phyloP scores from a whole-genome alignment of 2,113 vertebrate species.

The Enhydra lutris region DNA sequence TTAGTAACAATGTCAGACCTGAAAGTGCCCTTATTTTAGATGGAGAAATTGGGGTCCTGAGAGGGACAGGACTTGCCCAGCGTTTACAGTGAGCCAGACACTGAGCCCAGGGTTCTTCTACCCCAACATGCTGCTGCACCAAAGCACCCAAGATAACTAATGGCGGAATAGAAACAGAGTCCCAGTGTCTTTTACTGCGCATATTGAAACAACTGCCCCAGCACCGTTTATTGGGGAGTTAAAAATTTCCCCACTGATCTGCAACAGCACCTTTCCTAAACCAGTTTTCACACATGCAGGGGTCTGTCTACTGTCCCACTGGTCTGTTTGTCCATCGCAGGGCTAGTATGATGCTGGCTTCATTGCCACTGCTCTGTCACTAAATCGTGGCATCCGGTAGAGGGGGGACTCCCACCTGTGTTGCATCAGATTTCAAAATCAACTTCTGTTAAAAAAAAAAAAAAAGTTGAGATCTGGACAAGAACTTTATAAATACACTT shows the following conservation, averaged over 20 bases:
- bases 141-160: neutral
- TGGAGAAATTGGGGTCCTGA: neutral
- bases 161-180: neutral
- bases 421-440: neutral
- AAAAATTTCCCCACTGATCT: neutral
- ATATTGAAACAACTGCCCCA: neutral
- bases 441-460: neutral
- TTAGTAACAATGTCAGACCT: neutral
- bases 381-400: neutral
- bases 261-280: neutral
- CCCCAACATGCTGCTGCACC: too few relatives aligned
- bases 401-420: neutral
- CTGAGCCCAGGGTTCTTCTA: neutral
- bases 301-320: neutral
- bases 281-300: neutral
- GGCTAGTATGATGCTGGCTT: neutral
- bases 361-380: neutral
- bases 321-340: too few relatives aligned
- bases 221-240: neutral
- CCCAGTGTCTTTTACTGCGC: neutral
- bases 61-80: neutral
- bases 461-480: neutral
- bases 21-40: neutral
- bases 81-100: neutral
- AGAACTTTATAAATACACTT: neutral